phyloP scores from a whole-genome alignment of 2,888 invertebrate genomes.

The Pediacus dermestoides region DNA sequence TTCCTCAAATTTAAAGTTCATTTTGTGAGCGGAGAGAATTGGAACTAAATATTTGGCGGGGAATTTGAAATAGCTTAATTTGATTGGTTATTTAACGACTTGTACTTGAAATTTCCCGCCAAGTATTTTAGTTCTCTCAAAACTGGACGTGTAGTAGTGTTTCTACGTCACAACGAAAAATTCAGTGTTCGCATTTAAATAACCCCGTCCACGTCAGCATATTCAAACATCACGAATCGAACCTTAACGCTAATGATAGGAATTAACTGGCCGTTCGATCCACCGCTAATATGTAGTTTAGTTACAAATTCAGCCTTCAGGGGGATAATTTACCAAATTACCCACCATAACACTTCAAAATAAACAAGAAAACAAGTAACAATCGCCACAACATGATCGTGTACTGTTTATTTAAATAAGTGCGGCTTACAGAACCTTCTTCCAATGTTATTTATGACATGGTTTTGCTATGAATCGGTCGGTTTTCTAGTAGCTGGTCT shows the following conservation, averaged over 20 bases:
- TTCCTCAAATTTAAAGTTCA: too few species aligned
- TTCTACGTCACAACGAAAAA: too few species aligned
- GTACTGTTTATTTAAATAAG: slow-evolving; percentile 52
- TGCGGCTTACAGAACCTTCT: slow-evolving; percentile 15
- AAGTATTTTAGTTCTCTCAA: too few species aligned
- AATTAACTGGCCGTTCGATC: slow-evolving; percentile 58
- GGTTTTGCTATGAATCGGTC: background rate
- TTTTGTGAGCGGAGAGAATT: too few species aligned
- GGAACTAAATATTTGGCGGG: too few species aligned
- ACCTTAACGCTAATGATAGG: slow-evolving; percentile 53
- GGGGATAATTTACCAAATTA: slow-evolving; percentile 58
- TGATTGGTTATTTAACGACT: too few species aligned
- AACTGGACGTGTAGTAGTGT: too few species aligned
- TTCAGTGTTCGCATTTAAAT: too few species aligned
- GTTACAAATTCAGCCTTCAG: slow-evolving; percentile 60
- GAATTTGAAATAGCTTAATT: too few species aligned
- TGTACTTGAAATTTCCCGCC: too few species aligned
- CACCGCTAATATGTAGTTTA: slow-evolving; percentile 63
- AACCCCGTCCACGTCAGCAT: slow-evolving; percentile 44
- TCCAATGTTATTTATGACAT: slow-evolving; percentile 5
- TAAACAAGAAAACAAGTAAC: slow-evolving; percentile 51
- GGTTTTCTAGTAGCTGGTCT: slow-evolving; percentile 26
- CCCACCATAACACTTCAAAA: slow-evolving; percentile 52
- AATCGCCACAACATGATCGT: slow-evolving; percentile 47
- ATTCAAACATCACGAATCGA: slow-evolving; percentile 55